phyloP scores from a whole-genome alignment of 1,140 invertebrate species.

The Medauroidea extradentata region DNA sequence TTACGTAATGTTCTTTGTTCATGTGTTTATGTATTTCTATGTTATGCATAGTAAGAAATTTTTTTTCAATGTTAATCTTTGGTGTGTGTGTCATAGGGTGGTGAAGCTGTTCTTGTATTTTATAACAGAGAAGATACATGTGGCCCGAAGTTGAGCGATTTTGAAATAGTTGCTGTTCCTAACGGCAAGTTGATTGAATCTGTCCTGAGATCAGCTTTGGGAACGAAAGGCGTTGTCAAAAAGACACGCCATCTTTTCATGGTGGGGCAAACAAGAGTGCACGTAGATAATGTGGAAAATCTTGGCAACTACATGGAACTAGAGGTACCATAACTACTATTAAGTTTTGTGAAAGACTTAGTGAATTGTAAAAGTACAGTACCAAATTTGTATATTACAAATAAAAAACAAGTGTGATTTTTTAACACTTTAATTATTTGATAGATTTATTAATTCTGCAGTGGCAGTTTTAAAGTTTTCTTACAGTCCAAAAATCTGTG shows the following conservation, averaged over 20 bases:
- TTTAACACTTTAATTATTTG: too few relatives aligned
- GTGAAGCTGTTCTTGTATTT: conserved; percentile 62
- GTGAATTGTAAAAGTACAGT: too few relatives aligned
- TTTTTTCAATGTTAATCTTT: background rate
- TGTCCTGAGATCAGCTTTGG: conserved; percentile 54
- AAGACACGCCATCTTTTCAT: conserved; percentile 73
- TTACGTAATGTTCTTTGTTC: background rate
- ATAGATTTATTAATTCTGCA: too few relatives aligned
- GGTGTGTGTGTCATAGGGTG: conserved; percentile 39
- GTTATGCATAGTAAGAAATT: background rate
- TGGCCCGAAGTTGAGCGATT: conserved; percentile 68
- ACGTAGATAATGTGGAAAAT: conserved; percentile 76
- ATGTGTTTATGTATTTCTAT: background rate
- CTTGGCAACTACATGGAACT: conserved; percentile 87
- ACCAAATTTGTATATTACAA: too few relatives aligned
- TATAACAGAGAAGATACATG: conserved; percentile 66
- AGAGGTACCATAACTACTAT: too few relatives aligned
- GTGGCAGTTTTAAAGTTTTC: too few relatives aligned
- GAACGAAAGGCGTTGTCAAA: conserved; percentile 59
- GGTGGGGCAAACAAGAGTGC: conserved; percentile 79
- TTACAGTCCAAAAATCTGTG: too few relatives aligned
- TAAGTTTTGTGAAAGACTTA: too few relatives aligned
- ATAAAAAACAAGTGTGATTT: too few relatives aligned
- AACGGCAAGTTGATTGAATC: conserved; percentile 40
- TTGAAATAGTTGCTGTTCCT: conserved; percentile 52